A percentile compares a stretch with the other conserved stretches of the same genome.
phyloP scores from a whole-genome alignment of 2,113 vertebrate species.

The Tympanuchus pallidicinctus region DNA sequence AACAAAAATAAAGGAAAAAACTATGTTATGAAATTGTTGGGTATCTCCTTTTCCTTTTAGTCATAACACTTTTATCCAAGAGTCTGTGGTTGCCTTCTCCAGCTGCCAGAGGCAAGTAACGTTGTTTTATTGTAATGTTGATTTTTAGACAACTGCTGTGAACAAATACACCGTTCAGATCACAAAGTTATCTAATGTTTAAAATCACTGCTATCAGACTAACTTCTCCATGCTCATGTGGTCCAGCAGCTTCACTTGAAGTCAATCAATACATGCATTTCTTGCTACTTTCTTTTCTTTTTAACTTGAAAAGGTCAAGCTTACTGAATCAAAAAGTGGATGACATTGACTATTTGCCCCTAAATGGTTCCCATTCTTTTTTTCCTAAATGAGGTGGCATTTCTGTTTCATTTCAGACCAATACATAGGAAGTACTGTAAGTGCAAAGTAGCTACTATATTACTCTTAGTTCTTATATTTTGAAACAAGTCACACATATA shows the following conservation, averaged over 20 bases:
- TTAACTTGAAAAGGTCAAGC: not conserved
- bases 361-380: not conserved
- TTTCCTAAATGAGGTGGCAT: not conserved
- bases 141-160: not conserved
- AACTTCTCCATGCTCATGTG: not conserved
- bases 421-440: not conserved
- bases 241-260: not conserved
- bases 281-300: not conserved
- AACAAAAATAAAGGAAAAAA: constrained; percentile 12
- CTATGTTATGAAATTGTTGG: not conserved
- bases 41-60: constrained; percentile 9
- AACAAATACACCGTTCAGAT: not conserved
- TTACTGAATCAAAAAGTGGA: not conserved
- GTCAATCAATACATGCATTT: not conserved
- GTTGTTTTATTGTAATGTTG: not conserved
- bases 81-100: not conserved
- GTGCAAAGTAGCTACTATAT: not conserved
- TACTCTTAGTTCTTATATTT: not conserved
- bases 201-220: not conserved
- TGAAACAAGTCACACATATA: not conserved
- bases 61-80: not conserved
- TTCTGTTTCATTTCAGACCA: not conserved
- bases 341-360: not conserved
- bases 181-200: not conserved
- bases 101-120: not conserved